A percentile compares a stretch with the other conserved stretches of the same genome.
phyloP scores from a whole-genome alignment of 53 echinoderm and acorn worm genomes.

The Apostichopus leukothele region DNA sequence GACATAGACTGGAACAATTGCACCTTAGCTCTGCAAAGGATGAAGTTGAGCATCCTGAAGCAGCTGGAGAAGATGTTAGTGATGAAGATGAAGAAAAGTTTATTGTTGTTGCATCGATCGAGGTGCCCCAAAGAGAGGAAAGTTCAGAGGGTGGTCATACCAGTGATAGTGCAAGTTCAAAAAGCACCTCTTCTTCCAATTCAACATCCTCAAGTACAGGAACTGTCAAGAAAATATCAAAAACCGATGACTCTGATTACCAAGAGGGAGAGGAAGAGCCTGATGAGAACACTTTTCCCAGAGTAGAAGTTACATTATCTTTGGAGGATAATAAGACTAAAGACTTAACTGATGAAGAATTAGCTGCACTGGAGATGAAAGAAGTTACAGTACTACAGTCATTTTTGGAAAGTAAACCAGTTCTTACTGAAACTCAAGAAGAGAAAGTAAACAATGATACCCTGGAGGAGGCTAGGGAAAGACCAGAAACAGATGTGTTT shows the following conservation, averaged over 20 bases:
- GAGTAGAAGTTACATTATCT: constrained; percentile 4
- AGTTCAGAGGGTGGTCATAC: background rate
- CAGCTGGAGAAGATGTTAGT: background rate
- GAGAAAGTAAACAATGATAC: background rate
- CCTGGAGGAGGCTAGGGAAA: background rate
- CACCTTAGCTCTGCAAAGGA: background rate
- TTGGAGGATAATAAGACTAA: background rate
- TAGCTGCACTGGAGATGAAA: background rate
- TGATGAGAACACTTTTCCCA: background rate
- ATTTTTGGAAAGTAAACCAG: constrained; percentile 5
- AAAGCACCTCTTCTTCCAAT: constrained; percentile 2
- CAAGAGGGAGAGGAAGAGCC: background rate
- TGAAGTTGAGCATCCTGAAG: background rate
- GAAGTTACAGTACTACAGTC: constrained; percentile 1
- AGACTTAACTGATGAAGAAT: background rate
- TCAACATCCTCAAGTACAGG: background rate
- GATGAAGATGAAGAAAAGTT: background rate
- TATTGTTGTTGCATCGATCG: background rate
- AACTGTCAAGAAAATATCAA: constrained; percentile 10
- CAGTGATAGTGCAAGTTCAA: constrained; percentile 33
- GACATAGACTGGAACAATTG: background rate
- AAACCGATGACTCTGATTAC: background rate
- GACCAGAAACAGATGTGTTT: constrained; percentile 7
- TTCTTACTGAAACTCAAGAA: background rate
- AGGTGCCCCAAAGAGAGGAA: background rate